Base-by-base conservation (phyloP, 1,140 invertebrate genomes). In the Papilio polytes region DNA sequence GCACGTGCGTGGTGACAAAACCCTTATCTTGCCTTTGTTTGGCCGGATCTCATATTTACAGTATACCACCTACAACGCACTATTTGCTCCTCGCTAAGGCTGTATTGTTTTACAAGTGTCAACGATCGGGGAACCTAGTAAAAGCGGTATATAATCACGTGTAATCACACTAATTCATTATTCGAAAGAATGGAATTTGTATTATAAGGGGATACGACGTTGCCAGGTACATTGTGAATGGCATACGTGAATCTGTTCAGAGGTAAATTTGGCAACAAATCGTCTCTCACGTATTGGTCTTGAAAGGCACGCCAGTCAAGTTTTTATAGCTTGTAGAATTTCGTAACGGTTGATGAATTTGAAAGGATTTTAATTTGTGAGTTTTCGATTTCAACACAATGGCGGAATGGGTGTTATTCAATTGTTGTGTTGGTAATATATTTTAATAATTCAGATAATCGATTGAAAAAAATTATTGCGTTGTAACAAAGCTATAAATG, bases 1-100 rank as follows among this genome's bases (percentile, higher is more conserved):
- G 85, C 89, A 90, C 90, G 88, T 92, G 87, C 84, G 81, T 88
- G 72, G 83, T 81, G 81, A 87, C 84, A 88, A 86, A 87, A 84
- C 83, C 66, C 84, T 91, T 89, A 89, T 92, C 85, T 85, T 80
- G 56, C 59, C 83, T 86, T 87, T 85, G 80, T 90, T 82, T 87
- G 82, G 85, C 85, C 82, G 80, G 56, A 70, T 80, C 80, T 81
- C 72, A 66, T 90, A 85, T 88, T 86, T 85, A 78, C 59, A 44
- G 46, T 66, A 78, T 66, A 66, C 59, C 53, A 66, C 56, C 59
- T 66, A 78, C 56, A 66, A 66, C 36, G 31, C 41, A 78, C 77
- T 78, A 78, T 66, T 78, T 66, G 56, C 63, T 66, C 77, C 56
- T 59, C 36, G 77, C 41, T 78, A 26, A 63, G 31, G 53, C 76